Conservation (phyloP, 2,888 invertebrate genomes). For the Cryptus viduatorius region DNA sequence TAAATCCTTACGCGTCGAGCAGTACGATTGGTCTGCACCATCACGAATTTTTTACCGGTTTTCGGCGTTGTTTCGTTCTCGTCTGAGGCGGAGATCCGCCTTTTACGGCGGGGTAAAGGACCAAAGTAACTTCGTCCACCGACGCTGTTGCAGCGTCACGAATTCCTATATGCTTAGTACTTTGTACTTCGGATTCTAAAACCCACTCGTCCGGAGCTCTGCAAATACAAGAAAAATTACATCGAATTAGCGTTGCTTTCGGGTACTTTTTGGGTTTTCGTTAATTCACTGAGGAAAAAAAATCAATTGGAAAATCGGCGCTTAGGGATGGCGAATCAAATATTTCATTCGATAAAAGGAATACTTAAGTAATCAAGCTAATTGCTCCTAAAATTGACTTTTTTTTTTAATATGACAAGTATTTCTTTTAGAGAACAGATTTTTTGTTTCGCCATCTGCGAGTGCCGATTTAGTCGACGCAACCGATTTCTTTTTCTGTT, state of each 20-base stretch:
- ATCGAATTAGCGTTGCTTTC: conserved; percentile 71
- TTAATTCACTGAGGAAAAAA: too few species aligned
- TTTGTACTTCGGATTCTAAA: conserved; percentile 87
- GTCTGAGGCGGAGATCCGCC: conserved; percentile 73
- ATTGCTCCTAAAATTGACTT: too few species aligned
- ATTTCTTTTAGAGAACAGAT: too few species aligned
- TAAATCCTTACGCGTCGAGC: conserved; percentile 48
- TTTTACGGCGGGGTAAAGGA: conserved; percentile 80
- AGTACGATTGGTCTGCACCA: conserved; percentile 71
- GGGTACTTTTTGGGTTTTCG: conserved; percentile 53
- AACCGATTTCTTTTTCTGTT: not conserved
- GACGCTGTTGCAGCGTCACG: conserved; percentile 76
- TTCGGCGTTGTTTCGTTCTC: conserved; percentile 82
- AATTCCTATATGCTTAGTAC: conserved; percentile 82
- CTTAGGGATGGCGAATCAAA: too few species aligned
- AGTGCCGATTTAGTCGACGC: too few species aligned
- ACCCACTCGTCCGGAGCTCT: conserved; percentile 96
- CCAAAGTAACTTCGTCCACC: conserved; percentile 77
- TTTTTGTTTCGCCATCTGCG: too few species aligned
- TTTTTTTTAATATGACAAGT: too few species aligned
- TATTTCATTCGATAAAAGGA: too few species aligned
- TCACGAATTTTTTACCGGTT: conserved; percentile 83
- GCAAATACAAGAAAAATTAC: conserved; percentile 80
- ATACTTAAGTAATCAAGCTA: too few species aligned
- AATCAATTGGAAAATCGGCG: too few species aligned